Evolutionary conservation across 2,113 vertebrate species (phyloP), one percentile per base, ranked within the genome.

Genomic region (Brevimyrus niger): DNA sequence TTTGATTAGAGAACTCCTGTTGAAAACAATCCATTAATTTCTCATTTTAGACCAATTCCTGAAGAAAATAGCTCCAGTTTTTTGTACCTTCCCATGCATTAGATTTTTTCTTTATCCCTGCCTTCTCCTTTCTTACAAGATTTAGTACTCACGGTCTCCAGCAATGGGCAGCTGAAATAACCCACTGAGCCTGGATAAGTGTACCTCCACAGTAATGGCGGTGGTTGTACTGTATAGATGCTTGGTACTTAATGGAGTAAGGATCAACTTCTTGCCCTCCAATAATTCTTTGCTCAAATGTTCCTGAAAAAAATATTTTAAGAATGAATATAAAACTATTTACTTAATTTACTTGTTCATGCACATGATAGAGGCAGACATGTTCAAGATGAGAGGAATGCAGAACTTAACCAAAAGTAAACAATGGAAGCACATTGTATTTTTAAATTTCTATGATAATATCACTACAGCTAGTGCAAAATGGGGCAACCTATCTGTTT

Each of bases 91-190:
- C 27, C 23, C 15, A 65, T 84, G 21, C 9, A 47, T 47, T 10
- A 0, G 11, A 8, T 69, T 69, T 65, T 69, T 69, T 27, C 44
- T 48, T n/a, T 47, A 21, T 55, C 53, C 19, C n/a, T 85, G 4
- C 21, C 55, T 21, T 55, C 42, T 35, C 15, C 47, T 31, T 53
- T 55, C 50, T 19, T 19, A 87, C 13, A 88, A 69, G 4, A 4
- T 91, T 92, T 90, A 94, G 89, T 93, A 96, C 97, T 92, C 91
- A 97, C 96, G 94, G 93, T 86, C 94, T 96, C 94, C 94, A 95
- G 93, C 96, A 96, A 94, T 96, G 95, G 92, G 95, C 96, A 90
- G 96, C 96, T 94, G 94, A 94, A 73, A 95, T 93, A 91, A 96
- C 95, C 96, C 96, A 96, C 92, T 95, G 94, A 0, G 88, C 88